phyloP scores from a whole-genome alignment of 2,113 vertebrate species.

The Mobula birostris region DNA sequence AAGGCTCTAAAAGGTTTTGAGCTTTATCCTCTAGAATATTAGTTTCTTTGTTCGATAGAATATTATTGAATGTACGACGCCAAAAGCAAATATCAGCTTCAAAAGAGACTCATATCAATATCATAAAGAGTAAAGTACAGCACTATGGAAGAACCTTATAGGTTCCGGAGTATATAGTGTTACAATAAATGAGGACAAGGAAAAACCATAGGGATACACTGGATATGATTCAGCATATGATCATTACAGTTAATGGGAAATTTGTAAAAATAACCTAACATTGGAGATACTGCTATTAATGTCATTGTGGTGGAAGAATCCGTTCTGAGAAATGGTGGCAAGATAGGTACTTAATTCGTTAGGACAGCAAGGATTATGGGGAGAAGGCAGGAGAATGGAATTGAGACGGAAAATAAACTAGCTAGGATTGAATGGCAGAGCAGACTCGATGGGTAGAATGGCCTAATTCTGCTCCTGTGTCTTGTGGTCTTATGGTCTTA shows the following conservation, averaged over 20 bases:
- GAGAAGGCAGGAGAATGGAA: too few species aligned
- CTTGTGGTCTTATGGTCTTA: too few species aligned
- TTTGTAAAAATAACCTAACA: background rate
- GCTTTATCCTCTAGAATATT: background rate
- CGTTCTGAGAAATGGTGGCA: background rate
- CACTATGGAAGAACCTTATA: background rate
- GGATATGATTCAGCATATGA: background rate
- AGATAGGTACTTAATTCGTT: too few species aligned
- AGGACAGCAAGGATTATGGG: too few species aligned
- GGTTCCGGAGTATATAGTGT: background rate
- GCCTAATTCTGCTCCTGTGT: too few species aligned
- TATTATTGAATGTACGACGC: background rate
- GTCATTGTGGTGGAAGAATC: background rate
- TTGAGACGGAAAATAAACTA: too few species aligned
- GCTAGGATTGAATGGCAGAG: too few species aligned
- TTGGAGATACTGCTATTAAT: background rate
- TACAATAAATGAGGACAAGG: background rate
- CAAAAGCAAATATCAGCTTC: background rate
- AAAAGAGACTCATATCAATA: background rate
- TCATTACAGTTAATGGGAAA: background rate
- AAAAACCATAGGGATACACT: background rate
- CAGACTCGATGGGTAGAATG: too few species aligned
- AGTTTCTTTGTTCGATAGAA: background rate
- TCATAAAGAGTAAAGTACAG: background rate
- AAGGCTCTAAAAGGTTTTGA: background rate